phyloP scores from a whole-genome alignment of 2,888 invertebrate genomes.

The Acleris emargana region DNA sequence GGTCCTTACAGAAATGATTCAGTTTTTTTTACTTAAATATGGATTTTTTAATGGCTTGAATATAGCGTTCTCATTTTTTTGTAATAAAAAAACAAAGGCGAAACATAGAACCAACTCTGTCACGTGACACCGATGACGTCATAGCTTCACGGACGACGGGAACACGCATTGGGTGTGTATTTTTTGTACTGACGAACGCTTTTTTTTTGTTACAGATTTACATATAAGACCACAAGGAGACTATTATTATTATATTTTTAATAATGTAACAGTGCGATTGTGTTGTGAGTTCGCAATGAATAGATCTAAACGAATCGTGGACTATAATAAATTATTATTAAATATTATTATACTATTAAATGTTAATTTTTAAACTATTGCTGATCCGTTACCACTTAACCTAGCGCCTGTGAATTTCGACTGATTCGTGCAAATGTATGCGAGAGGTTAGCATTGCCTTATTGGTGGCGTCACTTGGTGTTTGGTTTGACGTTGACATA shows the following conservation, averaged over 20 bases:
- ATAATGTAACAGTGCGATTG: conserved; percentile 31
- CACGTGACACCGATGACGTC: too few relatives aligned
- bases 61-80: too few relatives aligned
- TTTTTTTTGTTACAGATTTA: conserved; percentile 7
- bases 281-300: conserved; percentile 27
- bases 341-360: conserved; percentile 36
- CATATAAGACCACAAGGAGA: conserved; percentile 33
- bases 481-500: background rate
- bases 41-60: too few relatives aligned
- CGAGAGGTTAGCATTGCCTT: background rate
- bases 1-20: too few relatives aligned
- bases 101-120: too few relatives aligned
- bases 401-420: conserved; percentile 17
- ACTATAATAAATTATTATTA: conserved; percentile 38
- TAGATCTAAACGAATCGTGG: conserved; percentile 39
- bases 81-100: too few relatives aligned
- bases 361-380: conserved; percentile 34
- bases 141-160: too few relatives aligned
- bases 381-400: conserved; percentile 31
- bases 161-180: too few relatives aligned
- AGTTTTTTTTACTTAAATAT: too few relatives aligned
- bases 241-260: conserved; percentile 36
- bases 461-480: conserved; percentile 6
- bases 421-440: background rate
- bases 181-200: too few relatives aligned